These are phyloP conservation scores for Idris sp. DNA, from an alignment of 1,140 invertebrate species.

Conservation along the genomic window DNA sequence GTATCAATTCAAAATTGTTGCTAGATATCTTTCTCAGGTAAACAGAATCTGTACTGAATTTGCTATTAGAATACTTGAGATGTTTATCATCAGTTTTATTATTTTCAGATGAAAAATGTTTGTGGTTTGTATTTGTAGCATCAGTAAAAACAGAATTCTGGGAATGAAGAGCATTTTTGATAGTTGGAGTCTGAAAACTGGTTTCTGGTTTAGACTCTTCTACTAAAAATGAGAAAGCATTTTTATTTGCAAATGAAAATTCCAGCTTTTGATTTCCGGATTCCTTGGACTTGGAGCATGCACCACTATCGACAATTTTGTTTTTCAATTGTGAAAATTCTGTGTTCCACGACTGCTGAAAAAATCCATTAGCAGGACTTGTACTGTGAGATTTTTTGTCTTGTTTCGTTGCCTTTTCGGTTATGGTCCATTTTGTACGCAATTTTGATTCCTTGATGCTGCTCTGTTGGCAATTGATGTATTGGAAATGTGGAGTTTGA, in stretches of 20 bases:
- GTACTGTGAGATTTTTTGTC: conserved; percentile 14
- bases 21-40: conserved; percentile 55
- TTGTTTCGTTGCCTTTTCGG: neutral
- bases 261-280: conserved; percentile 37
- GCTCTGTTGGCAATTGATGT: conserved; percentile 47
- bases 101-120: neutral
- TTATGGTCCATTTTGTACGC: conserved; percentile 73
- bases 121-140: neutral
- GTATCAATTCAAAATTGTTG: conserved; percentile 57
- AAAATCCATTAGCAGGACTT: conserved; percentile 11
- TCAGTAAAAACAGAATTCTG: neutral
- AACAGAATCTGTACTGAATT: conserved; percentile 23
- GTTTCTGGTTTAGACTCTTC: neutral
- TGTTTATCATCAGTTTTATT: neutral
- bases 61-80: conserved; percentile 7
- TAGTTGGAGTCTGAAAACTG: conserved; percentile 12
- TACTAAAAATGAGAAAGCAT: conserved; percentile 7
- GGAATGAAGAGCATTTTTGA: neutral
- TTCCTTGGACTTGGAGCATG: no score
- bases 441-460: conserved; percentile 69
- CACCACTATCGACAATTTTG: no score
- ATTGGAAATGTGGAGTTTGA: conserved; percentile 54
- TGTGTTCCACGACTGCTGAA: conserved; percentile 64
- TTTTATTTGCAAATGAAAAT: conserved; percentile 11
- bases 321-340: conserved; percentile 68